Evolutionary conservation across 2,888 invertebrate genomes (phyloP).

Genomic region (Drosophila paranaensis): DNA sequence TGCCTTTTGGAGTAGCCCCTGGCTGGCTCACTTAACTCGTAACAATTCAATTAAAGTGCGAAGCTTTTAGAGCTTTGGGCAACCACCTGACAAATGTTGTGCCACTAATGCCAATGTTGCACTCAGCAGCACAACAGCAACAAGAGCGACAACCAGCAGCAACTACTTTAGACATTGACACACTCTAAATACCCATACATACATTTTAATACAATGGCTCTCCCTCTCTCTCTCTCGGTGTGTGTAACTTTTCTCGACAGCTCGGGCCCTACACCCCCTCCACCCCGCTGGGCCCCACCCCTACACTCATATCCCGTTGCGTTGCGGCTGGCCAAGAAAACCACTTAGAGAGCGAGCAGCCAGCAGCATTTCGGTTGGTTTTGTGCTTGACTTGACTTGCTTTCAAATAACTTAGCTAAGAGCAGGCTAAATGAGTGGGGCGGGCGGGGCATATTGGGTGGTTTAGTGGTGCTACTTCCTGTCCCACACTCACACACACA

Average conservation of each 20-base stretch:
- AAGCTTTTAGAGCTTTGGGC: slow-evolving; percentile 35
- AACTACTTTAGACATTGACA: slow-evolving; percentile 35
- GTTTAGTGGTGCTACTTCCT: slow-evolving; percentile 41
- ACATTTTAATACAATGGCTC: slow-evolving; percentile 26
- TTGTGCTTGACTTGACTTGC: slow-evolving; percentile 74
- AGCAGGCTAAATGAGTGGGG: not conserved
- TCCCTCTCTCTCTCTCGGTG: not conserved
- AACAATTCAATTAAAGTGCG: slow-evolving; percentile 41
- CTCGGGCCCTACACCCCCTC: not conserved
- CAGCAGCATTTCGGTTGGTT: slow-evolving; percentile 63
- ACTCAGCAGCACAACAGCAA: slow-evolving; percentile 31
- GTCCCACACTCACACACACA: slow-evolving; percentile 29
- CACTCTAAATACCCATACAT: slow-evolving; percentile 29
- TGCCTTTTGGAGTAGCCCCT: slow-evolving; percentile 20
- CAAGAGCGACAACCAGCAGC: slow-evolving; percentile 19
- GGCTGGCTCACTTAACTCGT: slow-evolving; percentile 22
- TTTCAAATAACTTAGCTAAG: slow-evolving; percentile 53
- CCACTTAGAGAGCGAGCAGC: slow-evolving; percentile 44
- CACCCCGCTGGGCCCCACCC: too few species aligned
- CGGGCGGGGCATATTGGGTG: slow-evolving; percentile 12
- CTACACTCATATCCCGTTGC: slow-evolving; percentile 9
- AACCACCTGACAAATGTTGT: slow-evolving; percentile 48
- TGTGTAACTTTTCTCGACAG: slow-evolving; percentile 17
- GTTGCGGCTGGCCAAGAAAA: slow-evolving; percentile 48
- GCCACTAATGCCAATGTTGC: slow-evolving; percentile 41